A percentile compares a stretch with the other conserved stretches of the same genome.
Evolutionary conservation across 2,888 invertebrate species (phyloP).

Genomic region (Chrysopilus asiliformis): DNA sequence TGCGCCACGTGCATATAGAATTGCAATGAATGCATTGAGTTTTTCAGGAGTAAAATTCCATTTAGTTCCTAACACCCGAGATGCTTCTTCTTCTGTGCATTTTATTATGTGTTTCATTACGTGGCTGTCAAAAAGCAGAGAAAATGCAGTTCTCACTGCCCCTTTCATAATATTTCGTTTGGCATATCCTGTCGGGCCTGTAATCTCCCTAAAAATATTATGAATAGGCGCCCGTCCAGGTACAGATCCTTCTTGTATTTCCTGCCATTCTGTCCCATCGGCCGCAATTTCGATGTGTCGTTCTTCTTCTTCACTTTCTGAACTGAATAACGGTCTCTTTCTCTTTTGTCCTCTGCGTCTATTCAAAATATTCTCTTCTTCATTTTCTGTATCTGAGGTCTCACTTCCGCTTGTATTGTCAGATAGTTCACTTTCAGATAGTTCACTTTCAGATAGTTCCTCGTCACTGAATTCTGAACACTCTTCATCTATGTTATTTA

Average conservation of each 20-base stretch:
- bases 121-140: conserved; percentile 12
- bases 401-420: no score
- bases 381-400: no score
- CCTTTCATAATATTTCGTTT: conserved; percentile 15
- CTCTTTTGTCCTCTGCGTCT: no score
- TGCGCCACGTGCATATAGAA: conserved; percentile 3
- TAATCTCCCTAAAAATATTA: conserved; percentile 12
- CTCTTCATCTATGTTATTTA: no score
- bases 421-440: no score
- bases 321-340: no score
- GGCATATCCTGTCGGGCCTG: conserved; percentile 14
- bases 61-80: conserved; percentile 12
- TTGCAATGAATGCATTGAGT: conserved; percentile 9
- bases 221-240: conserved; percentile 4
- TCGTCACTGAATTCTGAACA: no score
- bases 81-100: conserved; percentile 15
- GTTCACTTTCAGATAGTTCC: no score
- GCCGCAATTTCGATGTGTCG: no score
- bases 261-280: no score
- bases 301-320: no score
- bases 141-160: conserved; percentile 15
- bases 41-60: conserved; percentile 12
- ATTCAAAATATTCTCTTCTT: no score
- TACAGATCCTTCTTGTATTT: conserved; percentile 2
- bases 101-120: conserved; percentile 15